Base-by-base conservation (phyloP, 2,113 vertebrate genomes). In the Chloropsis hardwickii region DNA sequence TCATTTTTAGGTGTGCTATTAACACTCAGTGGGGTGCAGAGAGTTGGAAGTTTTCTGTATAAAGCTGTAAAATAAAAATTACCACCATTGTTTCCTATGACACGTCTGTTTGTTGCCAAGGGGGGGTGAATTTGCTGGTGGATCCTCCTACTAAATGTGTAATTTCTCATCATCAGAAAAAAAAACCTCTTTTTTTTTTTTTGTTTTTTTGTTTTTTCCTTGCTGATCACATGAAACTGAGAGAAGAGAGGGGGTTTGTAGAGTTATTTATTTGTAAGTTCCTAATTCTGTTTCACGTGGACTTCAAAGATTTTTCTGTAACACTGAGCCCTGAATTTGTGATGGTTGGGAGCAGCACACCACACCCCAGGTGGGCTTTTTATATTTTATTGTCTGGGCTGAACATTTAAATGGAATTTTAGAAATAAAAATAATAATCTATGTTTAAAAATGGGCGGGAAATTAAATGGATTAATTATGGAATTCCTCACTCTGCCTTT, bases 1-100 rank as follows among this genome's bases (percentile, higher is more conserved):
- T 92, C 98, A 97, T 99, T 99, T 98, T 98, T 99, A 98, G 98
- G 98, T 99, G 99, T 99, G 99, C 99, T 99, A 96, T 99, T 99
- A 99, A 99, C 97, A 99, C 98, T 98, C 86, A 96, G 97, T 97
- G 98, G 99, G 98, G 98, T 98, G 98, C 98, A 98, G 98, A 99
- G 98, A 98, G 98, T 99, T 97, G 97, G 97, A 98, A 98, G 98
- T 99, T 99, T 99, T 99, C 99, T 99, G 99, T 99, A 99, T 97
- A 99, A 99, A 99, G 98, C 99, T 99, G 99, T 99, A 99, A 99
- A 99, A 99, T 99, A 99, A 99, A 98, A 98, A 98, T 98, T 20
- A 60, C 98, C 99, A 99, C 99, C 98, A 98, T 99, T 99, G 99
- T 99, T 99, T 99, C 99, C 98, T 99, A 99, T 93, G 98, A 94